Conservation (phyloP, 37 sponge, comb jelly and placozoan species). For the Spongilla lacustris region DNA sequence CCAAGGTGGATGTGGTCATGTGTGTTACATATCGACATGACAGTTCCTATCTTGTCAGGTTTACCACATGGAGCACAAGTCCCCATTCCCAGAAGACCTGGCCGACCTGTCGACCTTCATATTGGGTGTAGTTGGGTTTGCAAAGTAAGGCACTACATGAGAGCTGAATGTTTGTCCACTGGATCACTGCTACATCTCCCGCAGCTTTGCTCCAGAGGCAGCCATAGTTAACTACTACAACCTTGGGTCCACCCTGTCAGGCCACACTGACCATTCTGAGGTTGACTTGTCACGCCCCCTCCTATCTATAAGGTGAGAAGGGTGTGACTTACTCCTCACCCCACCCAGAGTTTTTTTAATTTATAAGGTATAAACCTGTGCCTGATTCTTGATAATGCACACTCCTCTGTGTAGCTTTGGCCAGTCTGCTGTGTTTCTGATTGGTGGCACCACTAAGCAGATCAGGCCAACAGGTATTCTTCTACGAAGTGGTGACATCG, state of each 20-base stretch:
- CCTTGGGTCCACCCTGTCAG: constrained; percentile 90
- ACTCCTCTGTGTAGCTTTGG: constrained; percentile 71
- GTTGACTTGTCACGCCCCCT: constrained; percentile 91
- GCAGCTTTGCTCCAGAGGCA: constrained; percentile 84
- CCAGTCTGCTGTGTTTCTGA: constrained; percentile 88
- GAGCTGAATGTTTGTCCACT: not conserved
- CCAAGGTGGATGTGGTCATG: constrained; percentile 56
- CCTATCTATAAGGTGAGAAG: constrained; percentile 86
- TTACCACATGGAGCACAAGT: constrained; percentile 49
- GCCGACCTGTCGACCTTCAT: constrained; percentile 70
- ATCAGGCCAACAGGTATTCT: constrained; percentile 65
- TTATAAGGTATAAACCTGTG: not conserved
- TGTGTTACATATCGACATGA: not conserved
- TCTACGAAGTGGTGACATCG: constrained; percentile 85
- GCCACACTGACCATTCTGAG: constrained; percentile 98
- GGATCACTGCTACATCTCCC: not conserved
- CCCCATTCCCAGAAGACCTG: constrained; percentile 78
- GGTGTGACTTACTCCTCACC: too few relatives aligned
- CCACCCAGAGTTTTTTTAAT: not conserved
- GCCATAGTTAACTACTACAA: constrained; percentile 97
- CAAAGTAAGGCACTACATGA: constrained; percentile 49
- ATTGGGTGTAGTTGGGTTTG: constrained; percentile 56
- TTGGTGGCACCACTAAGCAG: constrained; percentile 80
- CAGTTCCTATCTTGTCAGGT: constrained; percentile 1
- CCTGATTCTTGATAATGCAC: not conserved